phyloP scores from a whole-genome alignment of 2,113 vertebrate species.

The Anas platyrhynchos region DNA sequence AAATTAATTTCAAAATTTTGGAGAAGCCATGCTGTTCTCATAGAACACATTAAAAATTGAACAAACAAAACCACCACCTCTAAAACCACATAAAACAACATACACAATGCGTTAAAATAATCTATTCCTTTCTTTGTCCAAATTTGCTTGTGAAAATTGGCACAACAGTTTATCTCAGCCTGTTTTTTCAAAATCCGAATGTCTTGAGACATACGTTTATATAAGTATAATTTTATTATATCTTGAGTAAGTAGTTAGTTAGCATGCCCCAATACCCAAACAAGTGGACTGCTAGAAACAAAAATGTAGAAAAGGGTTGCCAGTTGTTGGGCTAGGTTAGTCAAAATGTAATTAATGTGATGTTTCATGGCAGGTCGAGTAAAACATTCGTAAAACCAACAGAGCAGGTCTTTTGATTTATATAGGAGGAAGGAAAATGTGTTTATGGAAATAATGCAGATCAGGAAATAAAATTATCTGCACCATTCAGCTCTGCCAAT shows the following conservation, averaged over 20 bases:
- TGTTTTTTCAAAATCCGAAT: neutral
- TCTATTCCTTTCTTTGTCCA: neutral
- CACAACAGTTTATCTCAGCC: neutral
- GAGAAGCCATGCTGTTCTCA: conserved; percentile 17
- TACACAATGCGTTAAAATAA: neutral
- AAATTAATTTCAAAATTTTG: conserved; percentile 61
- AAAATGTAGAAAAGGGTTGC: neutral
- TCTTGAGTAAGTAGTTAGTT: neutral
- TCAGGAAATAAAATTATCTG: neutral
- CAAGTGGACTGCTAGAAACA: neutral
- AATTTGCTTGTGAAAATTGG: neutral
- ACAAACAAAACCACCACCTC: neutral
- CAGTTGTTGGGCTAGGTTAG: neutral
- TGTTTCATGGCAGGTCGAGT: neutral
- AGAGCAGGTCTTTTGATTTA: neutral
- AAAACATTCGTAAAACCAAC: neutral
- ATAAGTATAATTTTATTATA: neutral
- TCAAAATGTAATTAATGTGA: neutral
- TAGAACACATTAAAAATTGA: conserved; percentile 40
- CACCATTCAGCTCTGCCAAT: neutral
- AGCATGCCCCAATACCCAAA: neutral
- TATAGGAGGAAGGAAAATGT: neutral
- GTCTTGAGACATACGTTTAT: neutral
- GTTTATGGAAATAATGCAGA: neutral
- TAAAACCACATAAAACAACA: neutral